phyloP scores from a whole-genome alignment of 2,797 vertebrate species.

The Decapterus maruadsi region DNA sequence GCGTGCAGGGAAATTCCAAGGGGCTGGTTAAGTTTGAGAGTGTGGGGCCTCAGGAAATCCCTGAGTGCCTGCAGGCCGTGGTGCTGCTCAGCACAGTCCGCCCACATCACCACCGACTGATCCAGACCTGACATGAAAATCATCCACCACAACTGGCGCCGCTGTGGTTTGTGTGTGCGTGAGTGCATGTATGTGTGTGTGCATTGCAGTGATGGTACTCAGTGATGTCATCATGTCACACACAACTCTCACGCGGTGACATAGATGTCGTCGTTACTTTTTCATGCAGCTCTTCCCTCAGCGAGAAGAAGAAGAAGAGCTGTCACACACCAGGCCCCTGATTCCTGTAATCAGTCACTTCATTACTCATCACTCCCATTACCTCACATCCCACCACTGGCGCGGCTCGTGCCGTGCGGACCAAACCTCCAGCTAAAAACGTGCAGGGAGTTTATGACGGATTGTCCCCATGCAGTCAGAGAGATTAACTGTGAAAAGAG shows the following conservation, averaged over 20 bases:
- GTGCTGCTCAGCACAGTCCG: slow-evolving; percentile 34
- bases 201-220: slow-evolving; percentile 3
- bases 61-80: slow-evolving; percentile 49
- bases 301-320: slow-evolving; percentile 14
- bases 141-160: slow-evolving; percentile 69
- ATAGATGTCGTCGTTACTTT: slow-evolving; percentile 13
- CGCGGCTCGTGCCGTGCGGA: slow-evolving; percentile 14
- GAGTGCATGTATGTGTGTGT: slow-evolving; percentile 22
- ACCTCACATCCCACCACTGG: slow-evolving; percentile 43
- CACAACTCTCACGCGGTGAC: slow-evolving; percentile 10
- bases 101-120: slow-evolving; percentile 66
- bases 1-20: slow-evolving; percentile 49
- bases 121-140: slow-evolving; percentile 62
- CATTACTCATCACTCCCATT: slow-evolving; percentile 66
- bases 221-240: slow-evolving; percentile 53
- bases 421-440: slow-evolving; percentile 4
- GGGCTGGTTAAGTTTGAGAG: slow-evolving; percentile 30
- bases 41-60: slow-evolving; percentile 56
- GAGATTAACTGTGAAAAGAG: not conserved
- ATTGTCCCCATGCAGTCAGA: not conserved
- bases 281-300: slow-evolving; percentile 25
- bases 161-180: slow-evolving; percentile 48
- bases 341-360: slow-evolving; percentile 50
- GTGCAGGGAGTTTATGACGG: not conserved
- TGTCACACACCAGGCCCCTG: slow-evolving; percentile 51